A percentile compares a stretch with the other conserved stretches of the same genome.
These are phyloP conservation scores for Phoronis australis DNA, from an alignment of 2,888 invertebrate species.

Conservation along the genomic window DNA sequence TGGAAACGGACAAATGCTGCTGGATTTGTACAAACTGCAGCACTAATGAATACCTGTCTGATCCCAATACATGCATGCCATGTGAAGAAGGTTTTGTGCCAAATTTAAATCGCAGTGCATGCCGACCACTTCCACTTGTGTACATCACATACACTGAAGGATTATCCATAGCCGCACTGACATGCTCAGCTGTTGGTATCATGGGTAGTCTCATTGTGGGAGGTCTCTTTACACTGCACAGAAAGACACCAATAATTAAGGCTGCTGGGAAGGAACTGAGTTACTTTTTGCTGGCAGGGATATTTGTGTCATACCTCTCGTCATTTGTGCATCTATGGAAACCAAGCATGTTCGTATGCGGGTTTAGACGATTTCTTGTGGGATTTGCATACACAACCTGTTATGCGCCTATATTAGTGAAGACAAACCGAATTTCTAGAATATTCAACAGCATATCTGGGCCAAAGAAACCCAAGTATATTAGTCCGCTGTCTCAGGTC, in stretches of 20 bases:
- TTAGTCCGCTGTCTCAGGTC: conserved; percentile 54
- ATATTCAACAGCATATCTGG: conserved; percentile 54
- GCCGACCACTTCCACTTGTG: conserved; percentile 54
- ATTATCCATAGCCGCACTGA: conserved; percentile 51
- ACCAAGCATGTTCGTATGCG: conserved; percentile 55
- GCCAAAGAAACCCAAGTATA: conserved; percentile 51
- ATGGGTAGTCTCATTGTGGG: conserved; percentile 54
- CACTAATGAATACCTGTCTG: conserved; percentile 44
- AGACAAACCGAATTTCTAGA: conserved; percentile 59
- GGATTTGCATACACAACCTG: conserved; percentile 59
- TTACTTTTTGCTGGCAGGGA: conserved; percentile 55
- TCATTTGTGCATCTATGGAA: conserved; percentile 58
- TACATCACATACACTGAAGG: conserved; percentile 55
- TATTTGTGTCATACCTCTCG: conserved; percentile 56
- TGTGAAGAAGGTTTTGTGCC: conserved; percentile 51
- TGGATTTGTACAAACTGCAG: conserved; percentile 58
- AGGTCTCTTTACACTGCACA: conserved; percentile 56
- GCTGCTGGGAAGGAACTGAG: conserved; percentile 59
- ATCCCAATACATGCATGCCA: conserved; percentile 53
- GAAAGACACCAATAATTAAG: conserved; percentile 59
- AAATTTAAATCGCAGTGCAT: conserved; percentile 45
- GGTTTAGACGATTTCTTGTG: conserved; percentile 56
- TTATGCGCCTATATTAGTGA: conserved; percentile 59
- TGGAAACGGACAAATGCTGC: conserved; percentile 54
- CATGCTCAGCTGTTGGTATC: conserved; percentile 54